These are phyloP conservation scores for Montipora capitata DNA, from an alignment of 92 coral and sea anemone genomes.

Conservation along the genomic window DNA sequence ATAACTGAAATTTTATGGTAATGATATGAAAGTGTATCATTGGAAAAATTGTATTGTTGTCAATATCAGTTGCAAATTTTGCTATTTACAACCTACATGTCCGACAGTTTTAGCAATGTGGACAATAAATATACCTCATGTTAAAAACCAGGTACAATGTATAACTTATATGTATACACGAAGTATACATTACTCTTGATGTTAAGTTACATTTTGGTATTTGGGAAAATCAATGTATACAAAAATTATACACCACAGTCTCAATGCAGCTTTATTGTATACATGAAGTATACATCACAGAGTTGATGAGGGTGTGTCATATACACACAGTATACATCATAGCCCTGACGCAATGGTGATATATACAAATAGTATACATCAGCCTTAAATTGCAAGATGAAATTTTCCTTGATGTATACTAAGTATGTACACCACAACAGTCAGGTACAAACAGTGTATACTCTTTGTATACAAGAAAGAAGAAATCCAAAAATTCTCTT, in stretches of 20 bases:
- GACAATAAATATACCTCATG: background rate
- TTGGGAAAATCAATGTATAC: too few relatives aligned
- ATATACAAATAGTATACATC: too few relatives aligned
- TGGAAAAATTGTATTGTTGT: background rate
- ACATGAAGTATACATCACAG: background rate
- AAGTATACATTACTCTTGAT: background rate
- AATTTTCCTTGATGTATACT: too few relatives aligned
- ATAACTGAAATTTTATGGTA: background rate
- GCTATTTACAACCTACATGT: background rate
- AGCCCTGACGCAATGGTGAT: background rate
- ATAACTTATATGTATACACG: background rate
- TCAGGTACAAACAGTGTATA: too few relatives aligned
- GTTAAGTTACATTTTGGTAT: background rate
- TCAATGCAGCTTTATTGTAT: background rate
- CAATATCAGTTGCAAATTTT: constrained; percentile 1
- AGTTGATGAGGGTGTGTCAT: background rate
- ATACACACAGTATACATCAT: background rate
- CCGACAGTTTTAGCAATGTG: background rate
- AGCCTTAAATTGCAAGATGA: too few relatives aligned
- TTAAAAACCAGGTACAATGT: background rate
- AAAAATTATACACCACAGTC: background rate
- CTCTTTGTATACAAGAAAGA: too few relatives aligned
- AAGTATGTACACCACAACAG: too few relatives aligned
- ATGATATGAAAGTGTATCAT: background rate
- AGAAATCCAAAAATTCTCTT: too few relatives aligned